Percentiles rank a stretch among this genome's conserved stretches.
Evolutionary conservation across 1,140 invertebrate genomes (phyloP).

Genomic region (Penaeus indicus): DNA sequence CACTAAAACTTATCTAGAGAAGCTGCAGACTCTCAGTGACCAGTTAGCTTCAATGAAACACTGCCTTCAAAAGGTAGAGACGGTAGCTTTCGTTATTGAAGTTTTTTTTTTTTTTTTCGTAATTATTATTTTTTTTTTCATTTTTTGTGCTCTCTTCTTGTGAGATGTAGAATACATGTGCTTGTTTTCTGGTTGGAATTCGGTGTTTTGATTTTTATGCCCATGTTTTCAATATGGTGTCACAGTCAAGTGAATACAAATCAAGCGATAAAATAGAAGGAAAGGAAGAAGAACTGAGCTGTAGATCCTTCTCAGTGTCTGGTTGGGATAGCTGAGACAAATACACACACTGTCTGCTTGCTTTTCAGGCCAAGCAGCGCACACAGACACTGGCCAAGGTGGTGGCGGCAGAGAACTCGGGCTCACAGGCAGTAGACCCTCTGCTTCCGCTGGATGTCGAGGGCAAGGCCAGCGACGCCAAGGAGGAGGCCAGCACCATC

Average conservation of each 20-base stretch:
- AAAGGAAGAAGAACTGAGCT: no score
- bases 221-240: no score
- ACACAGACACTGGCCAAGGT: constrained; percentile 58
- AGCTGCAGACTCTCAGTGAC: constrained; percentile 62
- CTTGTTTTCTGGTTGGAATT: not conserved
- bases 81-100: not conserved
- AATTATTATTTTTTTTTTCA: not conserved
- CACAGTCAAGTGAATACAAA: no score
- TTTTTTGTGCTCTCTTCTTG: no score
- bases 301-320: no score
- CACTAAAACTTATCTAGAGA: constrained; percentile 62
- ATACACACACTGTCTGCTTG: not conserved
- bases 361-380: constrained; percentile 56
- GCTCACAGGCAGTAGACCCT: constrained; percentile 16
- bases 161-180: not conserved
- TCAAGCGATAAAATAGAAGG: no score
- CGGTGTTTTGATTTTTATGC: constrained; percentile 5
- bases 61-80: constrained; percentile 58
- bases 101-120: not conserved
- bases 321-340: no score
- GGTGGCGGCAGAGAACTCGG: constrained; percentile 45
- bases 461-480: constrained; percentile 20
- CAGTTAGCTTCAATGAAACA: constrained; percentile 62
- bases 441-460: constrained; percentile 17
- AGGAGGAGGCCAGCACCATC: constrained; percentile 42